Evolutionary conservation across 1,140 invertebrate species (phyloP).

Genomic region (Polyergus mexicanus): DNA sequence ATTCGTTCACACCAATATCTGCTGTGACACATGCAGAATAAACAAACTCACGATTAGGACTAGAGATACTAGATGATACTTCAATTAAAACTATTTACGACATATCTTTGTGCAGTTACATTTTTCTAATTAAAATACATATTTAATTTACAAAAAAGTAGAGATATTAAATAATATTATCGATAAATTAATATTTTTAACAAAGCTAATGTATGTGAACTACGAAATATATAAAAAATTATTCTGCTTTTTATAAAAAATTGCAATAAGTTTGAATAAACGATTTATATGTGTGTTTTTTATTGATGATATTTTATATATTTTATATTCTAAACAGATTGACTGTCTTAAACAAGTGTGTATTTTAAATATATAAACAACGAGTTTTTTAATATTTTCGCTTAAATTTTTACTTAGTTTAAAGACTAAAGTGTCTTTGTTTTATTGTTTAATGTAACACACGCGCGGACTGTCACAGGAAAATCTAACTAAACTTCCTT

Average conservation of each 20-base stretch:
- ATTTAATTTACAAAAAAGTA: background rate
- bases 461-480: slow-evolving; percentile 1
- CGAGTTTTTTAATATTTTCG: slow-evolving; percentile 14
- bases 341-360: background rate
- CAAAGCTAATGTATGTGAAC: background rate
- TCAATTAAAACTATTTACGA: background rate
- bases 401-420: slow-evolving; percentile 9
- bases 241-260: background rate
- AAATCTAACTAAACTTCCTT: slow-evolving; percentile 38
- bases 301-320: background rate
- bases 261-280: background rate
- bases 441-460: slow-evolving; percentile 7
- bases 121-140: background rate
- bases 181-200: background rate
- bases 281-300: background rate
- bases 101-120: background rate
- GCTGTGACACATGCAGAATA: background rate
- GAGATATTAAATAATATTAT: background rate
- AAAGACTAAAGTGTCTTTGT: background rate
- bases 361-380: background rate
- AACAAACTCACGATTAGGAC: background rate
- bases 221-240: background rate
- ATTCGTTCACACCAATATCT: background rate
- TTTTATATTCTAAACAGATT: background rate
- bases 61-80: background rate